A percentile compares a stretch with the other conserved stretches of the same genome.
These are phyloP conservation scores for Lamproptera curius DNA, from an alignment of 2,888 invertebrate species.

Conservation along the genomic window DNA sequence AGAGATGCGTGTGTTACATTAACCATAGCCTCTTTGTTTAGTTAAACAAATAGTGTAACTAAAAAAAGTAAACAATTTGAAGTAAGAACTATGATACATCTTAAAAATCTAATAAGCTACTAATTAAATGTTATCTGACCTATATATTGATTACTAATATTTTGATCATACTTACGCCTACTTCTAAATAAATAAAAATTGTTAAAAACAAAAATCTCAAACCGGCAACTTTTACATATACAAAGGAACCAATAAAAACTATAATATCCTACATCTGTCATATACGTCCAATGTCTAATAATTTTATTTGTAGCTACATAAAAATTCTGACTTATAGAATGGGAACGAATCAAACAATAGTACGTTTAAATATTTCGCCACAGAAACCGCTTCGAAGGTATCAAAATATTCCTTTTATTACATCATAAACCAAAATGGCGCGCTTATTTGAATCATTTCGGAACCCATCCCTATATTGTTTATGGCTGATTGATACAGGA, in stretches of 20 bases:
- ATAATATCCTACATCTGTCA: not conserved
- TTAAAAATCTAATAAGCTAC: too few relatives aligned
- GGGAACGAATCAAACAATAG: not conserved
- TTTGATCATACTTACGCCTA: too few relatives aligned
- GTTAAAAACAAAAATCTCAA: too few relatives aligned
- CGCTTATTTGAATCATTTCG: conserved; percentile 11
- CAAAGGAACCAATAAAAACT: not conserved
- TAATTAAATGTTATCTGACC: too few relatives aligned
- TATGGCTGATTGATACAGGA: conserved; percentile 19
- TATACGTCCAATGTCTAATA: not conserved
- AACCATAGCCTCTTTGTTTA: too few relatives aligned
- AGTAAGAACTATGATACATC: too few relatives aligned
- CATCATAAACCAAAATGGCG: conserved; percentile 12
- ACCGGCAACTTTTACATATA: not conserved
- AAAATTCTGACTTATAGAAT: not conserved
- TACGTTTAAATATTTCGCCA: not conserved
- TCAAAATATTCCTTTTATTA: not conserved
- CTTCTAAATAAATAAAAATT: too few relatives aligned
- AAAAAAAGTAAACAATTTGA: too few relatives aligned
- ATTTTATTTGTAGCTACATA: not conserved
- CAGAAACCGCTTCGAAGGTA: not conserved
- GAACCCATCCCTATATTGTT: conserved; percentile 14
- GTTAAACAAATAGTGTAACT: too few relatives aligned
- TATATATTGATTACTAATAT: too few relatives aligned
- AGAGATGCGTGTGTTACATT: too few relatives aligned